These are phyloP conservation scores for Alentia gelatinosa DNA, from an alignment of 2,888 invertebrate genomes.

Conservation along the genomic window DNA sequence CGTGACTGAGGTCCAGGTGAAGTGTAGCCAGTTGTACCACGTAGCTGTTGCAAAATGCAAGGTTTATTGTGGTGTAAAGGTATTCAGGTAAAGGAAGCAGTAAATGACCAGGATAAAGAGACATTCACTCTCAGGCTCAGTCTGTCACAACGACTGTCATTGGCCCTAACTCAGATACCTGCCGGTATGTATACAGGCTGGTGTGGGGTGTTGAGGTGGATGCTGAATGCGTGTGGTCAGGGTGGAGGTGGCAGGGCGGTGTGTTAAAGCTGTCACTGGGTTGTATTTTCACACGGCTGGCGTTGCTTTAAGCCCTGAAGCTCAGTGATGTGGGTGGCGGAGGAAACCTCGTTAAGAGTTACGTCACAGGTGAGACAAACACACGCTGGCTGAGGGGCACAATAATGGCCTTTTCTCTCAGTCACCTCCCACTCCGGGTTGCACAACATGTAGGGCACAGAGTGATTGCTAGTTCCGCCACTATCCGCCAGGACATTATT, in stretches of 20 bases:
- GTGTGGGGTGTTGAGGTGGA: neutral
- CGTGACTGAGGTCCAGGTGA: neutral
- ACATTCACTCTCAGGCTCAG: neutral
- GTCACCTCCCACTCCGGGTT: neutral
- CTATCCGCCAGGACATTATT: neutral
- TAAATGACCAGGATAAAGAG: slow-evolving; percentile 2
- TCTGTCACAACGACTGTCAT: neutral
- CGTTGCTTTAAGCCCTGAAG: neutral
- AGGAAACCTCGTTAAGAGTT: neutral
- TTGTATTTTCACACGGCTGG: neutral
- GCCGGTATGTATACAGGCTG: neutral
- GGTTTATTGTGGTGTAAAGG: neutral
- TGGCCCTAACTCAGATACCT: neutral
- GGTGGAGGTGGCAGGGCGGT: neutral
- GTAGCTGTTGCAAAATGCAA: neutral
- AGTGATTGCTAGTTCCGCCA: neutral
- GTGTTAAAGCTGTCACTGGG: neutral
- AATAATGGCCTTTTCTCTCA: neutral
- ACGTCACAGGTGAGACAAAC: slow-evolving; percentile 9
- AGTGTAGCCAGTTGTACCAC: no score
- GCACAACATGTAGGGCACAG: no score
- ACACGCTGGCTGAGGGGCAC: neutral
- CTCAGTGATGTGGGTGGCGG: neutral
- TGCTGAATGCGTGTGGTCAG: neutral
- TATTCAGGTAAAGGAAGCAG: neutral